phyloP scores from a whole-genome alignment of 2,888 invertebrate species.

The Platynereis dumerilii region DNA sequence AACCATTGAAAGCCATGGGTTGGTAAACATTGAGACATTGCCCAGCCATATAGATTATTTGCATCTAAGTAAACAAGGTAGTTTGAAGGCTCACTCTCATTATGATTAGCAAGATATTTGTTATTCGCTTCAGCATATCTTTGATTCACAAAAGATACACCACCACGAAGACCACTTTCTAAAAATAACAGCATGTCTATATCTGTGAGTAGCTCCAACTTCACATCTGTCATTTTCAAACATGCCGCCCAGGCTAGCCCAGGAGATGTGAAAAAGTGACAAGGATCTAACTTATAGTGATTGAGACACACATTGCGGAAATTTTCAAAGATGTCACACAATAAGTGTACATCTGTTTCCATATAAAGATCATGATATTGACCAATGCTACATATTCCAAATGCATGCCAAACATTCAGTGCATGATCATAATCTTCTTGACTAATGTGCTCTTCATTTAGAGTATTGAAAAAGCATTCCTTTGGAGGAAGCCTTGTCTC shows the following conservation, averaged over 20 bases:
- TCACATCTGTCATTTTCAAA: constrained; percentile 40
- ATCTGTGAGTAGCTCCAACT: constrained; percentile 43
- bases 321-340: background rate
- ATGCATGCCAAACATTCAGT: constrained; percentile 35
- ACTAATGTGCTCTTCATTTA: background rate
- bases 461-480: background rate
- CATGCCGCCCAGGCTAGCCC: too few relatives aligned
- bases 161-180: constrained; percentile 28
- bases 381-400: constrained; percentile 7
- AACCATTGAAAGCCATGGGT: background rate
- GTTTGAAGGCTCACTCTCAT: too few relatives aligned
- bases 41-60: background rate
- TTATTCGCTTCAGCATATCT: too few relatives aligned
- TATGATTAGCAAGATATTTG: too few relatives aligned
- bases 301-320: background rate
- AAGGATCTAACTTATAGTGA: too few relatives aligned
- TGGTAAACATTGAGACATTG: background rate
- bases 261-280: too few relatives aligned
- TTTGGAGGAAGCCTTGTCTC: background rate
- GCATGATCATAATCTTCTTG: background rate
- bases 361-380: constrained; percentile 37
- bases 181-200: constrained; percentile 43
- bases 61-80: too few relatives aligned
- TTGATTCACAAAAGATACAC: background rate
- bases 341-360: background rate